Percentiles rank a stretch among this genome's conserved stretches.
Conservation (phyloP, 1,140 invertebrate species). For the Aporrectodea caliginosa region DNA sequence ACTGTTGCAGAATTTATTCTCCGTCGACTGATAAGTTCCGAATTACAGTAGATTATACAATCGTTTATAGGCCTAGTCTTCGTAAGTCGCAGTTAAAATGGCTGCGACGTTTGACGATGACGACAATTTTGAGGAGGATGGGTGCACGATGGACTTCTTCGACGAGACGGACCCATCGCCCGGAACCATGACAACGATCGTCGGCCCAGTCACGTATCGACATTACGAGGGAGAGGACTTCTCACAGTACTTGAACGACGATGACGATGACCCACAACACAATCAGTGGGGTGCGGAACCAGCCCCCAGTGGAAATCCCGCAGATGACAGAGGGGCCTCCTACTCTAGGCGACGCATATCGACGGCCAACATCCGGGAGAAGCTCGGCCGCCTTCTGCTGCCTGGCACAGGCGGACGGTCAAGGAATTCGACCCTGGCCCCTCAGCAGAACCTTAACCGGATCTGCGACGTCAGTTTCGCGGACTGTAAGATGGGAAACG, state of each 20-base stretch:
- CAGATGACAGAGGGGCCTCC: no score
- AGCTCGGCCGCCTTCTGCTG: neutral
- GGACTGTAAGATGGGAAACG: slow-evolving; percentile 16
- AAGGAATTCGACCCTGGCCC: neutral
- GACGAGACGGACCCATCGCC: neutral
- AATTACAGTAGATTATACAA: no score
- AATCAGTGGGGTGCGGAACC: neutral
- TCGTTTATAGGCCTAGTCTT: no score
- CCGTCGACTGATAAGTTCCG: no score
- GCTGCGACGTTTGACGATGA: neutral
- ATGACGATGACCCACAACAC: neutral
- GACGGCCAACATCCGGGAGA: slow-evolving; percentile 1
- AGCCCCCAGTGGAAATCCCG: neutral
- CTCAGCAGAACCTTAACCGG: neutral
- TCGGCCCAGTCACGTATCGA: neutral
- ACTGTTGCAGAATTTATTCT: no score
- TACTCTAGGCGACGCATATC: neutral
- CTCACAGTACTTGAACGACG: slow-evolving; percentile 7
- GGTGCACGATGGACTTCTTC: neutral
- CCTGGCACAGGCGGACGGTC: neutral
- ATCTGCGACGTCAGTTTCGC: slow-evolving; percentile 12
- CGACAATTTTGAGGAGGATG: neutral
- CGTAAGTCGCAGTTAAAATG: no score
- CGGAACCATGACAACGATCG: no score
- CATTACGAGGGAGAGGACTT: slow-evolving; percentile 16